Conservation (phyloP, 2,888 invertebrate genomes). For the Scaptomyza polygonia region DNA sequence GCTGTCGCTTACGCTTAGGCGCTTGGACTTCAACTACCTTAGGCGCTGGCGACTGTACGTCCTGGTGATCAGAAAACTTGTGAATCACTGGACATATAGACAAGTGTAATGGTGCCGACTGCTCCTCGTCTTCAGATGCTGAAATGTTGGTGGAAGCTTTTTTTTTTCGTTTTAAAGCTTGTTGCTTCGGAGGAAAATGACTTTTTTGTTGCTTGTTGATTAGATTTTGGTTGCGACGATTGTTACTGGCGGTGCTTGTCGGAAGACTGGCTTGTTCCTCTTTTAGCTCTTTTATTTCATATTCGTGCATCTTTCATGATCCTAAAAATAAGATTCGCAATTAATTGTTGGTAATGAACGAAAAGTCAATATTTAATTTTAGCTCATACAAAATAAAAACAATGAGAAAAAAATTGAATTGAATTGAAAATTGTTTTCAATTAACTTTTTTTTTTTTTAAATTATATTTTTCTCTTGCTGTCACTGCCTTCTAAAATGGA, state of each 20-base stretch:
- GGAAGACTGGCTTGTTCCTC: slow-evolving; percentile 83
- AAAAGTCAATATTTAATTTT: background rate
- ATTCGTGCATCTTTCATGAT: slow-evolving; percentile 84
- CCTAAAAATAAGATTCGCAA: slow-evolving; percentile 44
- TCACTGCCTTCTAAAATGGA: background rate
- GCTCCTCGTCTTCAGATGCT: slow-evolving; percentile 1
- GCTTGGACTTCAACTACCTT: slow-evolving; percentile 3
- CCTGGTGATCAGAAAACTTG: slow-evolving; percentile 37
- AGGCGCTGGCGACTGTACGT: slow-evolving; percentile 19
- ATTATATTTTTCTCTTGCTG: too few species aligned
- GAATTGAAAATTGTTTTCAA: too few species aligned
- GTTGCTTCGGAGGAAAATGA: too few species aligned
- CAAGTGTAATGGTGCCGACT: slow-evolving; percentile 1
- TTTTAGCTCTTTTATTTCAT: slow-evolving; percentile 81
- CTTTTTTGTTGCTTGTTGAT: too few species aligned
- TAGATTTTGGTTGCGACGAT: slow-evolving; percentile 10
- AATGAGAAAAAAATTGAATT: too few species aligned
- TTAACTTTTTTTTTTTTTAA: too few species aligned
- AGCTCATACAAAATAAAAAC: too few species aligned
- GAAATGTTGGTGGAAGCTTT: slow-evolving; percentile 28
- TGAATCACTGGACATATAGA: slow-evolving; percentile 40
- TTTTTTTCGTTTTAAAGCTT: too few species aligned
- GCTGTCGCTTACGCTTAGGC: slow-evolving; percentile 46
- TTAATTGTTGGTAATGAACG: background rate
- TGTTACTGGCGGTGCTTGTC: slow-evolving; percentile 37